Conservation (phyloP, 1,140 invertebrate genomes). For the Coelopa frigida region DNA sequence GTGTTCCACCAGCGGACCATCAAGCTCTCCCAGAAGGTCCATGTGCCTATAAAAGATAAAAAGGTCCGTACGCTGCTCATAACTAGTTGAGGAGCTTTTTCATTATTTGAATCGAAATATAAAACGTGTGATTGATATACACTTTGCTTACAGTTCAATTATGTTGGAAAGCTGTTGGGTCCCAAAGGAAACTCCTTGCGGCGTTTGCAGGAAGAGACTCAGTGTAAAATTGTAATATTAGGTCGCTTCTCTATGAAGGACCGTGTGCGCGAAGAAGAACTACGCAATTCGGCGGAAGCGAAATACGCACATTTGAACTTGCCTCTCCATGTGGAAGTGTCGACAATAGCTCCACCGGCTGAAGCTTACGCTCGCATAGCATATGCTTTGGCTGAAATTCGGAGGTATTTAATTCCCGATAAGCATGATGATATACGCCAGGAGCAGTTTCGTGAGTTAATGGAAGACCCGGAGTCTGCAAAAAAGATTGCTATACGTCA, state of each 20-base stretch:
- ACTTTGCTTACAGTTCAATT: slow-evolving; percentile 70
- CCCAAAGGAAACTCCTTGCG: slow-evolving; percentile 91
- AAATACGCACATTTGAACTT: slow-evolving; percentile 90
- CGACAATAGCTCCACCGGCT: slow-evolving; percentile 78
- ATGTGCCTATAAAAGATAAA: slow-evolving; percentile 82
- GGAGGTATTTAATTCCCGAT: slow-evolving; percentile 63
- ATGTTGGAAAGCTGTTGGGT: slow-evolving; percentile 88
- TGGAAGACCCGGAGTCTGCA: slow-evolving; percentile 46
- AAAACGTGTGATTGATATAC: slow-evolving; percentile 14
- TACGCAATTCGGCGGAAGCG: slow-evolving; percentile 76
- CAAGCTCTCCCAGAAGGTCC: slow-evolving; percentile 72
- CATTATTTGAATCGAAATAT: too few relatives aligned
- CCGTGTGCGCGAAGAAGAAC: slow-evolving; percentile 83
- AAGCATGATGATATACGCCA: slow-evolving; percentile 76
- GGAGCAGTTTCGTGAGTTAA: slow-evolving; percentile 69
- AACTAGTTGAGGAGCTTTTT: too few relatives aligned
- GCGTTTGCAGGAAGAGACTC: slow-evolving; percentile 88
- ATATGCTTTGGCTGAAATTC: slow-evolving; percentile 73
- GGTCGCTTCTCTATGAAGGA: slow-evolving; percentile 94
- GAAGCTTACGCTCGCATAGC: slow-evolving; percentile 88
- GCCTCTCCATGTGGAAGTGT: slow-evolving; percentile 89
- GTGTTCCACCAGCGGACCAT: slow-evolving; percentile 81
- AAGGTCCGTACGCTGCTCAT: slow-evolving; percentile 52
- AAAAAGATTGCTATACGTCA: slow-evolving; percentile 39
- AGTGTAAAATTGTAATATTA: slow-evolving; percentile 92